Percentiles rank a stretch among this genome's conserved stretches.
Conservation (phyloP, 2,113 vertebrate genomes). For the Oncorhynchus clarkii region DNA sequence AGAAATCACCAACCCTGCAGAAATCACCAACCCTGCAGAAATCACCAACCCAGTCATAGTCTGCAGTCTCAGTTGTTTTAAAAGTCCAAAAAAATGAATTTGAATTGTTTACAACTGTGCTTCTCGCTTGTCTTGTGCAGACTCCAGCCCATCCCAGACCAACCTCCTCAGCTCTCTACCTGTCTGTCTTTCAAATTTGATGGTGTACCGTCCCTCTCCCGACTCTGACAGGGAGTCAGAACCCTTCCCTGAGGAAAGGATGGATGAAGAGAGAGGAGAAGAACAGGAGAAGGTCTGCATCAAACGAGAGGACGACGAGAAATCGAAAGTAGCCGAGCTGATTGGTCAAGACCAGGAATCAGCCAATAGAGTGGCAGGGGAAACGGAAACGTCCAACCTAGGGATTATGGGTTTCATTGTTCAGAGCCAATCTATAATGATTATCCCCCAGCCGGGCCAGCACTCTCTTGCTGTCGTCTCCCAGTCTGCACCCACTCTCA, state of each 20-base stretch:
- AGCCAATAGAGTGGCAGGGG: constrained; percentile 7
- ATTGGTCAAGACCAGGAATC: neutral
- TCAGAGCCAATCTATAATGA: neutral
- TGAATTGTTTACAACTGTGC: neutral
- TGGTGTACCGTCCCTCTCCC: constrained; percentile 46
- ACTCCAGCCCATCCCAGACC: constrained; percentile 32
- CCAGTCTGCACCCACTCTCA: neutral
- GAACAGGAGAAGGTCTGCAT: neutral
- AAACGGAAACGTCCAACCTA: neutral
- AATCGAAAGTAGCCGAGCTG: neutral
- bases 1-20: too few relatives aligned
- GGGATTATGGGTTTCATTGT: neutral
- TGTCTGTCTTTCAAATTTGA: too few relatives aligned
- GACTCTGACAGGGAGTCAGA: constrained; percentile 23
- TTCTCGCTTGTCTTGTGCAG: constrained; percentile 20
- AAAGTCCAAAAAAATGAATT: neutral
- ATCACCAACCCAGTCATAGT: neutral
- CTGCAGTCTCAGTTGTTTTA: neutral
- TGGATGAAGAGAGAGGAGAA: constrained; percentile 11
- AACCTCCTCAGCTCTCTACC: constrained; percentile 44
- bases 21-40: too few relatives aligned
- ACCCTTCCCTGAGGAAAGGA: neutral
- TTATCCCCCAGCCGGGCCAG: neutral
- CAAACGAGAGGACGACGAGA: neutral
- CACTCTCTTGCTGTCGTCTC: neutral